A percentile compares a stretch with the other conserved stretches of the same genome.
These are phyloP conservation scores for Malurus splendens DNA, from an alignment of 2,797 vertebrate species.

Conservation along the genomic window DNA sequence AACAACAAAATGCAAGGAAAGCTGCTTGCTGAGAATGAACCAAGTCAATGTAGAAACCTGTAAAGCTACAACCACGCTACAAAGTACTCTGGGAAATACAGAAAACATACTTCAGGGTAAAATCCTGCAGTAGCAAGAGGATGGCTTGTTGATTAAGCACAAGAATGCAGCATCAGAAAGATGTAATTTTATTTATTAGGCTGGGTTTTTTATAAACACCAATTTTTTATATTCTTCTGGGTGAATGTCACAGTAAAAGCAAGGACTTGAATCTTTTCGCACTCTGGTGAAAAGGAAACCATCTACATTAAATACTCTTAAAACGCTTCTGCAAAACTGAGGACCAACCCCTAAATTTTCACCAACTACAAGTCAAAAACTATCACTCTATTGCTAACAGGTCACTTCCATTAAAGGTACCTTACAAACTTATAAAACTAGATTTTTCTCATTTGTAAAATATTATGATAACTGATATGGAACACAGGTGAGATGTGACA, in stretches of 20 bases:
- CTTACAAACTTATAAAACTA: background rate
- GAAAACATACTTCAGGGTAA: background rate
- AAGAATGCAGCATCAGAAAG: background rate
- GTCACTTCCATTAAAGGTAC: background rate
- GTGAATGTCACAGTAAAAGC: background rate
- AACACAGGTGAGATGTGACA: background rate
- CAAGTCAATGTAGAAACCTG: background rate
- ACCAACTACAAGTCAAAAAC: background rate
- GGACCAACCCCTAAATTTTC: background rate
- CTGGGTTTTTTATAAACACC: background rate
- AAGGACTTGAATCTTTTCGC: background rate
- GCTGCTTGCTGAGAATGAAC: background rate
- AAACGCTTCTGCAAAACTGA: background rate
- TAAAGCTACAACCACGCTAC: background rate
- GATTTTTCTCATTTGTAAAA: background rate
- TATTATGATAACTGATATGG: background rate
- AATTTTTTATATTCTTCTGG: background rate
- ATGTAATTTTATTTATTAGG: background rate
- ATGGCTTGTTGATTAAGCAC: background rate
- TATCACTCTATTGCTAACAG: background rate
- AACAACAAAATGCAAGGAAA: background rate
- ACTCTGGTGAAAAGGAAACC: background rate
- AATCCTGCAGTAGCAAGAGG: background rate
- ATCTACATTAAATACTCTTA: background rate
- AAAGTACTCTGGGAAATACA: background rate